Evolutionary conservation across 2,888 invertebrate genomes (phyloP), one percentile per base, ranked within the genome.

Genomic region (Tryphoninae sp.): DNA sequence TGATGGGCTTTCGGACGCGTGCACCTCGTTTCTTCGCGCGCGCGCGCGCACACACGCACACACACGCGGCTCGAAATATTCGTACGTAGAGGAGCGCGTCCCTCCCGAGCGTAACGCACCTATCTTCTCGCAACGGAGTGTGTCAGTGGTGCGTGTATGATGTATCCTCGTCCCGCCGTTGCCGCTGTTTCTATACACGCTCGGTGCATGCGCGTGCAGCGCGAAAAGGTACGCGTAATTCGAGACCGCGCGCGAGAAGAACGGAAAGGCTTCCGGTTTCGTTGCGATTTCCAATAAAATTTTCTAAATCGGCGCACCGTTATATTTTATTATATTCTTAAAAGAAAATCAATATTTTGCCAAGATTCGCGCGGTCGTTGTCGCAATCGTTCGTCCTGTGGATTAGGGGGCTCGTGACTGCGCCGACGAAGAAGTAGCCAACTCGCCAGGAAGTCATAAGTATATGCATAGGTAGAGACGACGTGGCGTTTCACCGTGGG

Each of bases 1-100:
- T 89, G 89, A 89, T 85, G 88, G 89, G 88, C 88, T 88, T 88
- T 88, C 87, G 77, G 83, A 84, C 80, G 81, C 84, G 81, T 81
- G 83, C 77, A 80, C 75, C 82, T 73, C 73, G 80, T 82, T 79
- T 76, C 78, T 72, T 68, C 67, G 67, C 53, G 26, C 26, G 26
- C 26, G 2, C 26, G 1, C 26, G n/a, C 16, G n/a, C 65, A 42
- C 16, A 26, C 13, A 23, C 40, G 58, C 65, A 19, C 67, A 42
- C 11, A 26, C 13, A 23, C 40, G 58, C 26, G 8, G 45, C 45
- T 23, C 2, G 1, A 13, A 6, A 55, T 68, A 67, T 58, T 59
- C 19, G 59, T 33, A 26, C 33, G 33, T 33, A 51, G 13, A 42
- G 51, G 19, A 59, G 61, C 42, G 49, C 65, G 51, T 80, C 61